These are phyloP conservation scores for Esperia sulphurella DNA, from an alignment of 2,888 invertebrate species.

Conservation along the genomic window DNA sequence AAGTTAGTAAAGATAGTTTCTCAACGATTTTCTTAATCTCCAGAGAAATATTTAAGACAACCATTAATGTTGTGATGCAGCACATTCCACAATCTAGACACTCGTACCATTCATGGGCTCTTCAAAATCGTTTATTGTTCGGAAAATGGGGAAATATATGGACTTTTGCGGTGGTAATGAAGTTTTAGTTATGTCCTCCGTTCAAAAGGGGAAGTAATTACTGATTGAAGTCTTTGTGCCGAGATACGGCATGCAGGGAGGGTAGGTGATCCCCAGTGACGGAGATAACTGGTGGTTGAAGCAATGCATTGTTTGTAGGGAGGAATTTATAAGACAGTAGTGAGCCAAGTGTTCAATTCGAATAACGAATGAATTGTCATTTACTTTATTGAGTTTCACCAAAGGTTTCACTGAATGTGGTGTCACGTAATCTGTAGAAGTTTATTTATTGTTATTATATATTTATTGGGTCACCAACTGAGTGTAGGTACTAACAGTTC, in stretches of 20 bases:
- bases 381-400: too few relatives aligned
- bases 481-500: too few relatives aligned
- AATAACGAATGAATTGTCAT: background rate
- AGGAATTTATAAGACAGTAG: slow-evolving; percentile 5
- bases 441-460: too few relatives aligned
- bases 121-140: slow-evolving; percentile 29
- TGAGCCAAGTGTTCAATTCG: background rate
- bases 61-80: slow-evolving; percentile 38
- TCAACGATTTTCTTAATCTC: background rate
- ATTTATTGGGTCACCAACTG: too few relatives aligned
- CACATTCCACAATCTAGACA: slow-evolving; percentile 40
- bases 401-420: too few relatives aligned
- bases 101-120: slow-evolving; percentile 28
- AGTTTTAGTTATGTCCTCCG: slow-evolving; percentile 44
- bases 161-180: slow-evolving; percentile 33
- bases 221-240: slow-evolving; percentile 49
- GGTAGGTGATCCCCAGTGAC: slow-evolving; percentile 13
- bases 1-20: too few relatives aligned
- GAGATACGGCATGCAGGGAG: slow-evolving; percentile 42
- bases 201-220: slow-evolving; percentile 51
- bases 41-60: slow-evolving; percentile 9
- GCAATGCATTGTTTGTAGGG: slow-evolving; percentile 6
- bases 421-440: too few relatives aligned
- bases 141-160: slow-evolving; percentile 27
- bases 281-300: slow-evolving; percentile 3